Conservation (phyloP, 2,797 vertebrate genomes). For the Hoplostethus mediterraneus region DNA sequence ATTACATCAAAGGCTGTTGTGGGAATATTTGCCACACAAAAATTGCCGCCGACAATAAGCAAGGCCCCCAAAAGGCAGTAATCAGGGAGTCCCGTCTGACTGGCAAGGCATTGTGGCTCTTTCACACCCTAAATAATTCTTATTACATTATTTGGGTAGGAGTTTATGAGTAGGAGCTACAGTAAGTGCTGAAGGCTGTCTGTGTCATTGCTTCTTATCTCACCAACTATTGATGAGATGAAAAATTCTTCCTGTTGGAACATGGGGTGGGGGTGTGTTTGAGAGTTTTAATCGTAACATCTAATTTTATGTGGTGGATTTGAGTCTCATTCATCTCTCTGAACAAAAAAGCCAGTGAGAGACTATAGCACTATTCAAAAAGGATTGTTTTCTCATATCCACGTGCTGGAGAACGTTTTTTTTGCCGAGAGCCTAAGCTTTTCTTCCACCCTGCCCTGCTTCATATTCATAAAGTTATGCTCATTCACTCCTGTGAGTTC, state of each 20-base stretch:
- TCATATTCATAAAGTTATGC: too few species aligned
- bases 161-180: constrained; percentile 57
- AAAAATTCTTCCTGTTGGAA: constrained; percentile 6
- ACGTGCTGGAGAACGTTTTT: too few species aligned
- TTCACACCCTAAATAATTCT: constrained; percentile 75
- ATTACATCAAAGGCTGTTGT: constrained; percentile 86
- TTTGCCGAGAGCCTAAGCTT: too few species aligned
- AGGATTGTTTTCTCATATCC: too few species aligned
- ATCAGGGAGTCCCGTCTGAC: constrained; percentile 77
- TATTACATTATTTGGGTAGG: constrained; percentile 58
- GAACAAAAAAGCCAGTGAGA: too few species aligned
- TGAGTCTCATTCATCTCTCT: too few species aligned
- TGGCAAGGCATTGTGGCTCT: constrained; percentile 65
- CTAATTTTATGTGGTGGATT: too few species aligned
- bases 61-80: constrained; percentile 77
- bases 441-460: too few species aligned
- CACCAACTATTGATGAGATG: constrained; percentile 12
- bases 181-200: constrained; percentile 40
- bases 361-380: too few species aligned
- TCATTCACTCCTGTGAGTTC: too few species aligned
- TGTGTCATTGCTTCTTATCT: constrained; percentile 29
- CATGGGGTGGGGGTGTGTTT: not conserved
- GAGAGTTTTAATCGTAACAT: not conserved
- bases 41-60: constrained; percentile 81
- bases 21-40: constrained; percentile 82